Conservation (phyloP, 2,113 vertebrate species). For the Callithrix jacchus region DNA sequence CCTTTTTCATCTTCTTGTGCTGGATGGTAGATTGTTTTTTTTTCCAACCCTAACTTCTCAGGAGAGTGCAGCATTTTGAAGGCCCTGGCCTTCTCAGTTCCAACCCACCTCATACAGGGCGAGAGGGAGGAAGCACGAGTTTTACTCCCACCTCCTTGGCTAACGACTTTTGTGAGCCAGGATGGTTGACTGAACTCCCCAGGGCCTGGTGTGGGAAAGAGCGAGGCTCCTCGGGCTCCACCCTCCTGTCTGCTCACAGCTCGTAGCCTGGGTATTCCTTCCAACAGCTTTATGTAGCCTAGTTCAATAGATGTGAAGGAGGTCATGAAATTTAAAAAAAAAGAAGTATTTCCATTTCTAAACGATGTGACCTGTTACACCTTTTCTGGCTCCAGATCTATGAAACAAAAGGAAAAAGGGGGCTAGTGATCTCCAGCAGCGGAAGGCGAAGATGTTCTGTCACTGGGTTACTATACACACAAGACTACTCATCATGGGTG, state of each 20-base stretch:
- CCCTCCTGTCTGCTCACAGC: not conserved
- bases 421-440: not conserved
- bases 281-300: not conserved
- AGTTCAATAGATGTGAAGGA: not conserved
- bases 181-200: not conserved
- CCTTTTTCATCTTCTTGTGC: not conserved
- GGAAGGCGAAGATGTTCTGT: not conserved
- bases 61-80: not conserved
- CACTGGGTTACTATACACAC: not conserved
- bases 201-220: not conserved
- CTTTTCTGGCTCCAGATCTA: not conserved
- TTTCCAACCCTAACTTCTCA: not conserved
- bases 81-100: not conserved
- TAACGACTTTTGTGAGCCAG: not conserved
- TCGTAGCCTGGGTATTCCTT: not conserved
- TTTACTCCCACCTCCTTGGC: not conserved
- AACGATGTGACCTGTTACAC: not conserved
- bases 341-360: not conserved
- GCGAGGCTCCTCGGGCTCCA: not conserved
- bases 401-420: not conserved
- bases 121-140: not conserved
- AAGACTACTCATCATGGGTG: not conserved
- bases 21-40: not conserved
- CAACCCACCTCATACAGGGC: fast-evolving
- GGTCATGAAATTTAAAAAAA: not conserved